Base-by-base conservation (phyloP, 2,888 invertebrate species). In the Brenthis daphne region DNA sequence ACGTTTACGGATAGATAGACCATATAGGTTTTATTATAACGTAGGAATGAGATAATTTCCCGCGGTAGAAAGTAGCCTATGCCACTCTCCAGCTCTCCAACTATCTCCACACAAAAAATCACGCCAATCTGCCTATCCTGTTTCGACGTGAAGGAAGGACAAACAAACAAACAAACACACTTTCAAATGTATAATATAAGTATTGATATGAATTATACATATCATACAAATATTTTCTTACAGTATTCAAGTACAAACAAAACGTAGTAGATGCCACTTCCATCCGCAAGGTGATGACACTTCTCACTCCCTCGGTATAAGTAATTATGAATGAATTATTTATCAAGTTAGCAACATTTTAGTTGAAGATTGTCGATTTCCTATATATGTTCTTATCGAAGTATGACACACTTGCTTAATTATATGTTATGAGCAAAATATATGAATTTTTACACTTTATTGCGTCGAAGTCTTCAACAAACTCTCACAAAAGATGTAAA, bases 301-400 rank as follows among this genome's bases (percentile, higher is more conserved):
- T 29, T 29, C 37, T 53, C 53, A 13, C 12, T 53, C 37, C 37
- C 20, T 43, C 14, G 50, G 48, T 50, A 60, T 50, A 60, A 66
- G 66, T 67, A 73, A 77, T 77, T 75, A 71, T 74, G 69, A 76
- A 77, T 78, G 75, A 78, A 77, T 79, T 79, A 78, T 79, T 77
- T 77, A 78, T 79, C 71, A 73, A 73, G 72, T 72, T 75, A 72
- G 73, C 71, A 71, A 73, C 64, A 74, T 66, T 69, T 72, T 69
- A 66, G 66, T 68, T 64, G 65, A 70, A 57, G 48, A 68, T 65
- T 63, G 61, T 68, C 33, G 47, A 53, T 61, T 65, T 64, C 60
- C 60, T 37, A n/a, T 20, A 63, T 53, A 43, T 14, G 63, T 37
- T 53, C 11, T 37, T 63, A 63, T 63, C 63, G 63, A 63, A 43